Base-by-base conservation (phyloP, 2,888 invertebrate genomes). In the Acanthacorydalis orientalis region DNA sequence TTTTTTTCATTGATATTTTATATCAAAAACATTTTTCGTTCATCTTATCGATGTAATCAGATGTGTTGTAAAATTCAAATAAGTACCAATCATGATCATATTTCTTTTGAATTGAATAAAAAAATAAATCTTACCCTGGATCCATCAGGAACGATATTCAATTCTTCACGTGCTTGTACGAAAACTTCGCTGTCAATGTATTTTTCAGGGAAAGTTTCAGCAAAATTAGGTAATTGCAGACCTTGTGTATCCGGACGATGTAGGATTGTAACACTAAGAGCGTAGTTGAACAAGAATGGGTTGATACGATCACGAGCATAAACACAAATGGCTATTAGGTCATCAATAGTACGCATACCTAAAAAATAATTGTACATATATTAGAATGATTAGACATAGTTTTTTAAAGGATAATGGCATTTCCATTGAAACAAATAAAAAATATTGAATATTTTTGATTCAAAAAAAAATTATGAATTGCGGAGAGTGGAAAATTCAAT, bases 131-230 rank as follows among this genome's bases (percentile, higher is more conserved):
- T 62, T 63, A 83, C 82, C 57, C 84, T 75, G 0, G 71, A 68
- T 11, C 79, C 78, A 6, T 69, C 57, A 0, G 72, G 69, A 2
- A 78, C 75, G 2, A 83, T 69, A 34, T 72, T 75, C 46, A 78
- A 73, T 60, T 80, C 78, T 58, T 84, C 82, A 11, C 82, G 70
- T 0, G 82, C 84, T 45, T 73, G 68, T 1, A 74, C 67, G 59
- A 88, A 80, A 2, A 82, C 73, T 38, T 78, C 75, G 8, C 83
- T 76, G 56, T 86, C 85, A 56, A 89, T 68, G 63, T 83, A 90
- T 64, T 85, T 85, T 59, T 82, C 80, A 0, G 90, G 91, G 62
- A 90, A 87, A 1, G 78, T 70, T 62, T 87, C 82, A 37, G 78
- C 76, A 53, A 89, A 75, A 0, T 83, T 77, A 0, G 88, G 88